phyloP scores from a whole-genome alignment of 2,113 vertebrate species.

The Rhabdornis inornatus region DNA sequence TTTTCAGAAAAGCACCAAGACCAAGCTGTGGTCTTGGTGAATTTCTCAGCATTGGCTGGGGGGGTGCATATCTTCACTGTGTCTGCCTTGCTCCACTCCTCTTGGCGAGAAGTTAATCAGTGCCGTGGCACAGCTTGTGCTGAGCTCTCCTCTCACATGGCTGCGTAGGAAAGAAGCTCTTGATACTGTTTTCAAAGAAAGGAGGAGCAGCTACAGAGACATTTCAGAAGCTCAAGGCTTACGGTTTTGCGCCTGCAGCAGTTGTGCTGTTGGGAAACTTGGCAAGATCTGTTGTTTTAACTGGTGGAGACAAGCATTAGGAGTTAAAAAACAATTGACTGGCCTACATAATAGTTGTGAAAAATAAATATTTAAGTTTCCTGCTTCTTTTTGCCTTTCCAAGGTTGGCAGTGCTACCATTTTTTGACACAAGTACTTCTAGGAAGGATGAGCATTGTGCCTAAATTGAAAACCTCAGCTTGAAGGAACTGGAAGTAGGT shows the following conservation, averaged over 20 bases:
- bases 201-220: background rate
- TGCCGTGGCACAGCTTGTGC: background rate
- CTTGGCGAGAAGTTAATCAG: background rate
- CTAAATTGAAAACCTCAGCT: background rate
- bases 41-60: background rate
- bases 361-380: background rate
- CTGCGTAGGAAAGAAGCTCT: background rate
- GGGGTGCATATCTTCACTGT: background rate
- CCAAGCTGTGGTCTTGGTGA: background rate
- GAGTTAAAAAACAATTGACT: background rate
- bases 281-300: background rate
- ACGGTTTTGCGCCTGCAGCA: accelerated
- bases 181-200: background rate
- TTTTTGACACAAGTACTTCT: background rate
- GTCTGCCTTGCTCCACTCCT: background rate
- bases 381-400: background rate
- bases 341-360: background rate
- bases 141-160: background rate
- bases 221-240: background rate
- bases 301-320: background rate
- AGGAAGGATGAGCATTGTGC: background rate
- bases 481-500: background rate
- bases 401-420: background rate
- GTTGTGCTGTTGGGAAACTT: background rate
- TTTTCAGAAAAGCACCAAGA: background rate